phyloP scores from a whole-genome alignment of 2,113 vertebrate species.

The Stercorarius parasiticus region DNA sequence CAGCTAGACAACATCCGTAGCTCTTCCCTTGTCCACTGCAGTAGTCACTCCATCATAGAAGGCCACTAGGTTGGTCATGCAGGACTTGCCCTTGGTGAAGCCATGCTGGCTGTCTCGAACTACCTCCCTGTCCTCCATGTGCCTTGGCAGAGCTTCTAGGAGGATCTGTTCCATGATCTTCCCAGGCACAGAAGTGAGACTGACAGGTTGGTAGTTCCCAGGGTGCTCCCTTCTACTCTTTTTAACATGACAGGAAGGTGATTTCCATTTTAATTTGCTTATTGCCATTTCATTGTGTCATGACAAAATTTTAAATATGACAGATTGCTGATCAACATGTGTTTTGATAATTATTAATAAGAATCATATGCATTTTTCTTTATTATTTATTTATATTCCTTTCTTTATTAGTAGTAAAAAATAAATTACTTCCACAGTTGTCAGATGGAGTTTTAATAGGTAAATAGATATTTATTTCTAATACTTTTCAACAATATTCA shows the following conservation, averaged over 20 bases:
- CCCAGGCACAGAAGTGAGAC: not conserved
- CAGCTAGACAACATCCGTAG: not conserved
- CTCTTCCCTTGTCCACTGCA: not conserved
- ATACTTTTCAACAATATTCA: not conserved
- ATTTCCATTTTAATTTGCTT: not conserved
- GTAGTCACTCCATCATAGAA: not conserved
- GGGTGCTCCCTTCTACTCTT: not conserved
- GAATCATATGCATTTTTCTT: not conserved
- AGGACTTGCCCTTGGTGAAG: not conserved
- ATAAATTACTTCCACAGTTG: not conserved
- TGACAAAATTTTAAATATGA: not conserved
- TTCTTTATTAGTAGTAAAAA: not conserved
- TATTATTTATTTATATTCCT: not conserved
- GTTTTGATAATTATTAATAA: not conserved
- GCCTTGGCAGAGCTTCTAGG: not conserved
- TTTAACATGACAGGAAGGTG: not conserved
- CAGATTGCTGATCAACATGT: not conserved
- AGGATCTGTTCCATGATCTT: not conserved
- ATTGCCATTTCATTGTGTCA: not conserved
- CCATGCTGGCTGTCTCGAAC: not conserved
- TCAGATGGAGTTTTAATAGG: not conserved
- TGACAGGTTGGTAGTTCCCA: not conserved
- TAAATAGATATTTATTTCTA: not conserved
- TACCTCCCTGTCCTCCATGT: not conserved
- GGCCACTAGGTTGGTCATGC: not conserved